These are phyloP conservation scores for Drosophila carrolli DNA, from an alignment of 1,140 invertebrate genomes.

Conservation along the genomic window DNA sequence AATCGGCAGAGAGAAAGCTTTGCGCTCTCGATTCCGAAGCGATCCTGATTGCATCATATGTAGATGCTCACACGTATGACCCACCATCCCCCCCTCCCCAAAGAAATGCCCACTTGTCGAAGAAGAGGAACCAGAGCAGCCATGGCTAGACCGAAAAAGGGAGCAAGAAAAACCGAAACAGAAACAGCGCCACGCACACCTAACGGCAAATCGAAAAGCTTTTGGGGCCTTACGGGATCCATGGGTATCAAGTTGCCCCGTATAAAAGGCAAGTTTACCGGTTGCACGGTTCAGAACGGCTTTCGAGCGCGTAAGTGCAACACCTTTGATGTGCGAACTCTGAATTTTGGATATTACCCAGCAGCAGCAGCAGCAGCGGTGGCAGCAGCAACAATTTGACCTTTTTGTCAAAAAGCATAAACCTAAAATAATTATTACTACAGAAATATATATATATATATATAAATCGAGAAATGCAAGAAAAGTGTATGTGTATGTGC, in stretches of 20 bases:
- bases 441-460: conserved; percentile 24
- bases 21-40: conserved; percentile 24
- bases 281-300: conserved; percentile 93
- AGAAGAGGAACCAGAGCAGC: conserved; percentile 23
- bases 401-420: conserved; percentile 65
- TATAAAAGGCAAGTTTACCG: conserved; percentile 92
- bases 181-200: conserved; percentile 43
- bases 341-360: conserved; percentile 70
- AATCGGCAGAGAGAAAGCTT: conserved; percentile 48
- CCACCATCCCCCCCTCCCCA: conserved; percentile 1
- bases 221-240: conserved; percentile 63
- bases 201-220: conserved; percentile 47
- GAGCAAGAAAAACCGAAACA: conserved; percentile 76
- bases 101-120: conserved; percentile 64
- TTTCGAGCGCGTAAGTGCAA: conserved; percentile 94
- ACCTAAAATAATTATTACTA: conserved; percentile 49
- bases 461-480: conserved; percentile 36
- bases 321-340: conserved; percentile 84
- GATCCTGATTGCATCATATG: conserved; percentile 77
- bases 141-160: conserved; percentile 81
- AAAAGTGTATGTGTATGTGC: conserved; percentile 55
- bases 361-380: conserved; percentile 32
- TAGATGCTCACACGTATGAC: conserved; percentile 42
- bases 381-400: conserved; percentile 64
- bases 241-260: conserved; percentile 91